Evolutionary conservation across 23 tunicate species (phyloP), one percentile per base, ranked within the genome.

Genomic region (Styela clava): DNA sequence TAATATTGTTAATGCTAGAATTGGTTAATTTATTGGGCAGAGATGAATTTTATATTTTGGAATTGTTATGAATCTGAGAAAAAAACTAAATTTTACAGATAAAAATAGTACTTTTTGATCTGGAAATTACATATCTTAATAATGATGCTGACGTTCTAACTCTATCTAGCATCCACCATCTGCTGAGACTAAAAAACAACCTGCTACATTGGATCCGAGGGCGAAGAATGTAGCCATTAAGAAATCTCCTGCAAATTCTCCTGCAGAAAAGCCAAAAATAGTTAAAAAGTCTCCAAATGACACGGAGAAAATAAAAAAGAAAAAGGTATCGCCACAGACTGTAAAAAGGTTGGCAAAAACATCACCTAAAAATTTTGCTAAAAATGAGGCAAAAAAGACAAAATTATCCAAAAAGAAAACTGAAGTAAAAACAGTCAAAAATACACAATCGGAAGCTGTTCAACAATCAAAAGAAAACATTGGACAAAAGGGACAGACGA

Each of bases 301-400:
- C 16, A 25, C 77, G 35, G 34, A 31, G 5, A 71, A 71, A 31
- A 29, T 34, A 31, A 71, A 71, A 29, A 29, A 22, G 77, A 31
- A n/a, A 22, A 71, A 65, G 71, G 71, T 28, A 71, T 30, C 37
- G 34, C 77, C 77, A 2, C 32, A 71, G 77, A 29, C 35, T 71
- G 35, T 34, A 29, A 71, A 71, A 30, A 24, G 7, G 70, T 21
- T 34, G 24, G 77, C 34, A 3, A 71, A 71, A 30, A 71, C 32
- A 18, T 31, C 37, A 7, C 34, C 77, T 16, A 71, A 71, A 30
- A 71, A 71, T 28, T 19, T 3, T 29, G 5, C 33, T n/a, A 33
- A n/a, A 25, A 71, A 24, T 22, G 77, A 31, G 5, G 7, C 34
- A 44, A 44, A 44, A 12, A 44, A 44, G 12, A 44, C 56, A 7